Evolutionary conservation across 1,140 invertebrate species (phyloP).

Genomic region (Saccostrea glomerata): DNA sequence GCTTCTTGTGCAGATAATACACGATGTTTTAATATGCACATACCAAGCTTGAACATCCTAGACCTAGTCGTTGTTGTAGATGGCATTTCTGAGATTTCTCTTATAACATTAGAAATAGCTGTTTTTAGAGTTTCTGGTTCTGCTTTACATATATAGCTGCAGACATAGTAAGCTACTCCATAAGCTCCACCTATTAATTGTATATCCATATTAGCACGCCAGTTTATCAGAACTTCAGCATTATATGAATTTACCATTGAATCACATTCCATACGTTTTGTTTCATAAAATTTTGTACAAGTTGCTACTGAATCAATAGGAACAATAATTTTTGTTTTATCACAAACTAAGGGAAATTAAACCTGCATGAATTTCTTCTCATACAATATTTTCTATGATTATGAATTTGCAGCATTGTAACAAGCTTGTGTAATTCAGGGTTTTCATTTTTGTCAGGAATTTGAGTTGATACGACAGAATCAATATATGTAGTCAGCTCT

Average conservation of each 20-base stretch:
- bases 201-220: slow-evolving; percentile 63
- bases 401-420: slow-evolving; percentile 52
- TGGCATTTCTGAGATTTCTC: slow-evolving; percentile 40
- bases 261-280: slow-evolving; percentile 41
- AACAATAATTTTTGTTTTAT: slow-evolving; percentile 7
- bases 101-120: slow-evolving; percentile 44
- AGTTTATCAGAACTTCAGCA: slow-evolving; percentile 52
- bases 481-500: slow-evolving; percentile 41
- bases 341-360: slow-evolving; percentile 56
- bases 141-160: slow-evolving; percentile 60
- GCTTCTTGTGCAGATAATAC: slow-evolving; percentile 59
- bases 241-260: slow-evolving; percentile 61
- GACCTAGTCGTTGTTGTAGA: slow-evolving; percentile 20
- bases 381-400: slow-evolving; percentile 43
- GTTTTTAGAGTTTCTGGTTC: slow-evolving; percentile 61
- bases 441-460: slow-evolving; percentile 33
- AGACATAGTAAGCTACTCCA: slow-evolving; percentile 63
- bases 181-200: slow-evolving; percentile 58
- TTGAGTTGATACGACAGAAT: slow-evolving; percentile 14
- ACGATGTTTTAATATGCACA: slow-evolving; percentile 52
- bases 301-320: slow-evolving; percentile 47
- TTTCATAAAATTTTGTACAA: slow-evolving; percentile 54
- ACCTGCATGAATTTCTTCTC: slow-evolving; percentile 33
- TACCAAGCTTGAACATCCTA: slow-evolving; percentile 52
- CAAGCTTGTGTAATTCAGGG: slow-evolving; percentile 35